Percentiles rank a stretch among this genome's conserved stretches.
Conservation (phyloP, 2,797 vertebrate genomes). For the Enteromius argenteus region DNA sequence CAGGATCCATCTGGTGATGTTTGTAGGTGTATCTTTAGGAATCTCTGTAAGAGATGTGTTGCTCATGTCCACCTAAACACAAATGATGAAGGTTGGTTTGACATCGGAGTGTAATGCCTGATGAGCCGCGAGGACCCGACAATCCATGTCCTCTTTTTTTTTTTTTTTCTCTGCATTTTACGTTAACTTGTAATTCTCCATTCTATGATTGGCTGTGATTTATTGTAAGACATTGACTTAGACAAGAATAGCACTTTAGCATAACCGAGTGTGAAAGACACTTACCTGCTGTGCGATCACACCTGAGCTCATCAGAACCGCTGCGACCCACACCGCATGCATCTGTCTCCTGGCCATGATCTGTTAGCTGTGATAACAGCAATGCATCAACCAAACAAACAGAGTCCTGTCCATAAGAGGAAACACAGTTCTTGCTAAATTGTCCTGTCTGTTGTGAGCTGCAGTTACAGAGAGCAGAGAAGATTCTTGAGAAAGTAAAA, state of each 20-base stretch:
- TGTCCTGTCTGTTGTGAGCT: slow-evolving; percentile 32
- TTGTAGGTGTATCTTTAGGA: slow-evolving; percentile 61
- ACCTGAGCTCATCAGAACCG: not conserved
- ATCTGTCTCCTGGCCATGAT: slow-evolving; percentile 37
- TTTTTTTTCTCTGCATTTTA: not conserved
- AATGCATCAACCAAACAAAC: slow-evolving; percentile 4
- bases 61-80: slow-evolving; percentile 58
- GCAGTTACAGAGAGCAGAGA: slow-evolving; percentile 19
- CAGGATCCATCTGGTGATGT: slow-evolving; percentile 73
- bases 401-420: not conserved
- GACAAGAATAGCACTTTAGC: not conserved
- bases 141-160: not conserved
- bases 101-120: not conserved
- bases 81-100: not conserved
- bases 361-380: slow-evolving; percentile 49
- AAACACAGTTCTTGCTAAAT: not conserved
- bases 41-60: slow-evolving; percentile 70
- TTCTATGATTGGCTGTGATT: not conserved
- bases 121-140: not conserved
- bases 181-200: not conserved
- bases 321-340: slow-evolving; percentile 41
- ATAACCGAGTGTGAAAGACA: not conserved
- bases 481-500: slow-evolving; percentile 24
- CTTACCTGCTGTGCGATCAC: slow-evolving; percentile 39
- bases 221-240: not conserved